Evolutionary conservation across 2,888 invertebrate genomes (phyloP).

Genomic region (Autographa pulchrina): DNA sequence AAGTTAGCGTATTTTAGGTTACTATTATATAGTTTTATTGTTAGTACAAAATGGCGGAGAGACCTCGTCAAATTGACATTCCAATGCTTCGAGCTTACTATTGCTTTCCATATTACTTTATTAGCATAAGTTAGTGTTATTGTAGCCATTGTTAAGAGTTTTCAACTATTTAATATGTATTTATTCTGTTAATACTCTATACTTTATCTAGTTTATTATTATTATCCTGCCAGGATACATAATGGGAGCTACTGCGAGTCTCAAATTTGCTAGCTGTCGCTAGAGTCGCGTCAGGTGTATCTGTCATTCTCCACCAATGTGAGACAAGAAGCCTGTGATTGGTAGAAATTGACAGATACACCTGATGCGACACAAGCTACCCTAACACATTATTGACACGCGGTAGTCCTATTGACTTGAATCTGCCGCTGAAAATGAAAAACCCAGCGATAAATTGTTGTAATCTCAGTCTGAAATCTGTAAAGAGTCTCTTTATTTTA

Average conservation of each 20-base stretch:
- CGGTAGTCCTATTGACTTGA: neutral
- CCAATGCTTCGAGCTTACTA: slow-evolving; percentile 28
- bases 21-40: slow-evolving; percentile 17
- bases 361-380: too few relatives aligned
- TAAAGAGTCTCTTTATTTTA: neutral
- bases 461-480: neutral
- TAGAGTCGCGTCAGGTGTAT: too few relatives aligned
- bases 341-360: too few relatives aligned
- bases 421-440: neutral
- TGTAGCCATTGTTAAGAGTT: neutral
- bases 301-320: too few relatives aligned
- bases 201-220: neutral
- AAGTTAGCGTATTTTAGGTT: slow-evolving; percentile 18
- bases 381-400: too few relatives aligned
- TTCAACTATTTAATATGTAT: neutral
- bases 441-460: neutral
- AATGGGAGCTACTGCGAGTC: too few relatives aligned
- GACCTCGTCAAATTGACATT: slow-evolving; percentile 30
- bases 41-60: slow-evolving; percentile 17
- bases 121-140: slow-evolving; percentile 4
- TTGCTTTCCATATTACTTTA: neutral
- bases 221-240: neutral
- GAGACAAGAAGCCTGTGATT: neutral
- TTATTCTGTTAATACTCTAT: slow-evolving; percentile 1
- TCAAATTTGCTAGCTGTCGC: too few relatives aligned